These are phyloP conservation scores for Drosophila bocki DNA, from an alignment of 1,140 invertebrate species.

Conservation along the genomic window DNA sequence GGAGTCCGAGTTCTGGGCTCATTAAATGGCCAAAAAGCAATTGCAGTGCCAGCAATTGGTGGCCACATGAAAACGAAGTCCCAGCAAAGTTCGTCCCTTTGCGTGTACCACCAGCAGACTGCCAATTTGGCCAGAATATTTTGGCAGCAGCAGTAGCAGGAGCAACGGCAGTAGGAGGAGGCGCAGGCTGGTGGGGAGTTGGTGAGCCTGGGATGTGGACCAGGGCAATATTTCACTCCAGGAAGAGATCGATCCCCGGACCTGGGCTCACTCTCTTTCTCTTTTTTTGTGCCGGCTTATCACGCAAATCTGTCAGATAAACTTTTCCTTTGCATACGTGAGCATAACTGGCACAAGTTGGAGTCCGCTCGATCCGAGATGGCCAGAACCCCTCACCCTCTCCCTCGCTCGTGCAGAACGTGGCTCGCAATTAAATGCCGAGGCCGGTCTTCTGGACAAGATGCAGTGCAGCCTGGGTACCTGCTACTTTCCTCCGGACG, in stretches of 20 bases:
- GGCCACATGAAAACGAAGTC: conserved; percentile 43
- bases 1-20: conserved; percentile 62
- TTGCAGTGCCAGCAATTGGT: conserved; percentile 57
- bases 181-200: not conserved
- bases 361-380: conserved; percentile 32
- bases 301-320: conserved; percentile 81
- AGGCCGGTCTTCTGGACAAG: conserved; percentile 56
- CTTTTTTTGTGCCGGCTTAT: conserved; percentile 48
- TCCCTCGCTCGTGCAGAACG: conserved; percentile 61
- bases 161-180: not conserved
- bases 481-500: conserved; percentile 70
- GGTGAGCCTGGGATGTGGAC: not conserved
- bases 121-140: conserved; percentile 66
- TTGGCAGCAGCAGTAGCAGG: conserved; percentile 1
- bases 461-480: conserved; percentile 54
- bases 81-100: conserved; percentile 52
- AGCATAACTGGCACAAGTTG: conserved; percentile 68
- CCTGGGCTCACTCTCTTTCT: conserved; percentile 11
- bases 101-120: conserved; percentile 55
- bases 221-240: conserved; percentile 73
- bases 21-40: conserved; percentile 65
- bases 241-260: conserved; percentile 63
- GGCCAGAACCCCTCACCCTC: conserved; percentile 23
- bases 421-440: conserved; percentile 77
- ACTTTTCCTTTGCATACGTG: conserved; percentile 72